Percentiles rank a stretch among this genome's conserved stretches.
These are phyloP conservation scores for Triops longicaudatus DNA, from an alignment of 1,140 invertebrate genomes.

Conservation along the genomic window DNA sequence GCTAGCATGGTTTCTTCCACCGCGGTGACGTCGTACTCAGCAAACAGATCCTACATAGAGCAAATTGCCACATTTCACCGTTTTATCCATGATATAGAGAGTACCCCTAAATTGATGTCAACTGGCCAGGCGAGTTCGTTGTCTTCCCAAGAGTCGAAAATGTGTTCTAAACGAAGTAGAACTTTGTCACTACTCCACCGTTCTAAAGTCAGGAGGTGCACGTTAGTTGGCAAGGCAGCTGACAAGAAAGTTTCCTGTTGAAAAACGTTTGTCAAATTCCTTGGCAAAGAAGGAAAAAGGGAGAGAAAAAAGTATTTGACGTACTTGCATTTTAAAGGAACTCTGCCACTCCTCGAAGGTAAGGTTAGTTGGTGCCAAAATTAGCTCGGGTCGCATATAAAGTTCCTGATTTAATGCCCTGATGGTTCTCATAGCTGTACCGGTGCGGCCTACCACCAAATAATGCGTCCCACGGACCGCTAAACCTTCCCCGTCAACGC, in stretches of 20 bases:
- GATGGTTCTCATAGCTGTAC: constrained; percentile 18
- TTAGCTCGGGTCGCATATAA: constrained; percentile 26
- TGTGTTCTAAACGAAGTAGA: constrained; percentile 51
- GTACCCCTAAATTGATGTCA: constrained; percentile 26
- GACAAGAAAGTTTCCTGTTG: constrained; percentile 23
- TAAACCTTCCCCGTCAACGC: constrained; percentile 43
- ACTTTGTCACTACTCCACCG: constrained; percentile 38
- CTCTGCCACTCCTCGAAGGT: constrained; percentile 23
- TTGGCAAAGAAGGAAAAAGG: neutral
- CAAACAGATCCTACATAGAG: constrained; percentile 47
- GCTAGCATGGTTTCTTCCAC: constrained; percentile 58
- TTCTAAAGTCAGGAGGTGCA: constrained; percentile 52
- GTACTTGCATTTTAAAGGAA: neutral
- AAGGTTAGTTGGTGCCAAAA: constrained; percentile 15
- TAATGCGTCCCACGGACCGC: constrained; percentile 46
- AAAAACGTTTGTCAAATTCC: neutral
- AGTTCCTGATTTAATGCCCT: constrained; percentile 21
- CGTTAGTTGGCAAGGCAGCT: constrained; percentile 44
- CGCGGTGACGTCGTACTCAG: constrained; percentile 46
- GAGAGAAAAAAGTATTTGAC: neutral
- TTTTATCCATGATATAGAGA: neutral
- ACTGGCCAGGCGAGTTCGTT: constrained; percentile 38
- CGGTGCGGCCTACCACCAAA: neutral
- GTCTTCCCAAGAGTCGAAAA: constrained; percentile 49
- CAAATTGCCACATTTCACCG: neutral